Evolutionary conservation across 53 echinoderm and acorn worm species (phyloP).

Genomic region (Patiria pectinifera): DNA sequence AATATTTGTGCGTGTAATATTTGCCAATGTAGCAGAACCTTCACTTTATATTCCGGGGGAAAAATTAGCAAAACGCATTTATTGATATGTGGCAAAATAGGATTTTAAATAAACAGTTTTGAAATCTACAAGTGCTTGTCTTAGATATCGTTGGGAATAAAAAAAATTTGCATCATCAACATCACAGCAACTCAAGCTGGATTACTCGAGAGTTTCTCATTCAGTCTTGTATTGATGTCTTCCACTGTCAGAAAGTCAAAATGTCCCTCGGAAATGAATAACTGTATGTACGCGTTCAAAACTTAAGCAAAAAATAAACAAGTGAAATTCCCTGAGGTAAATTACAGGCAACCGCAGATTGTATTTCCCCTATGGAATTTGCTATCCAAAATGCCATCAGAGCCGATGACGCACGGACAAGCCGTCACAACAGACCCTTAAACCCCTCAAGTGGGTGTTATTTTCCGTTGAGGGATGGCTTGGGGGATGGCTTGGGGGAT

Average conservation of each 20-base stretch:
- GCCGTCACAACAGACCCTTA: not conserved
- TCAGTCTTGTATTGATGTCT: not conserved
- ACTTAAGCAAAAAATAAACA: not conserved
- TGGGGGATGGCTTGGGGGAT: not conserved
- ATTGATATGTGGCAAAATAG: too few relatives aligned
- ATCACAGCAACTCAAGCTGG: not conserved
- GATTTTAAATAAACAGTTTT: not conserved
- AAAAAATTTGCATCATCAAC: not conserved
- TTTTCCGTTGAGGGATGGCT: not conserved
- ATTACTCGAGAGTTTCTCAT: too few relatives aligned
- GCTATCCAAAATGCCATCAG: conserved; percentile 20
- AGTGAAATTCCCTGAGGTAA: not conserved
- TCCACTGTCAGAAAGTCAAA: not conserved
- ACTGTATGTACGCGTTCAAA: not conserved
- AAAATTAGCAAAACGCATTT: too few relatives aligned
- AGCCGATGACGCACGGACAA: not conserved
- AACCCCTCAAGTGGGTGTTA: not conserved
- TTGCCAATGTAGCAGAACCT: too few relatives aligned
- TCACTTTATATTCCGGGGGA: too few relatives aligned
- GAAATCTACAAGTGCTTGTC: not conserved
- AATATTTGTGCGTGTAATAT: too few relatives aligned
- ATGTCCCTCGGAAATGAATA: not conserved
- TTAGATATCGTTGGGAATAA: not conserved
- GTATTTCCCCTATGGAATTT: not conserved
- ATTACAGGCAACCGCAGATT: not conserved